Percentiles rank a stretch among this genome's conserved stretches.
These are phyloP conservation scores for Scarus forsteni DNA, from an alignment of 2,797 vertebrate genomes.

Conservation along the genomic window DNA sequence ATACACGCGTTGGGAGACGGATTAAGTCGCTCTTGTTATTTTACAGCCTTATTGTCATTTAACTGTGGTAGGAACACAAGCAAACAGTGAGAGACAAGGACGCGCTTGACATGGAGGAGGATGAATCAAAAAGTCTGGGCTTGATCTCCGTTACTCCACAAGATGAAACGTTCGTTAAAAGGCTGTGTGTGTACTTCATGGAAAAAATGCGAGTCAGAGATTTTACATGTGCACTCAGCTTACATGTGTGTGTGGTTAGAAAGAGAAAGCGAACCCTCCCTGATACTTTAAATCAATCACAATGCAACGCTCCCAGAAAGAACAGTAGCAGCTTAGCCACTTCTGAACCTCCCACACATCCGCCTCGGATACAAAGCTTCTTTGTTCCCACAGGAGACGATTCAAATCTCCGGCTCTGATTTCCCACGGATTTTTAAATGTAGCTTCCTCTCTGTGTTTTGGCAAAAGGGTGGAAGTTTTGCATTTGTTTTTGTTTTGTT, in stretches of 20 bases:
- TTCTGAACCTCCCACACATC: constrained; percentile 75
- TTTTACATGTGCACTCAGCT: constrained; percentile 29
- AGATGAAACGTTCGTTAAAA: constrained; percentile 27
- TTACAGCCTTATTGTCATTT: constrained; percentile 8
- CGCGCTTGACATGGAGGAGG: constrained; percentile 20
- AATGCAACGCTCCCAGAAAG: constrained; percentile 53
- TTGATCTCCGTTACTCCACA: constrained; percentile 34
- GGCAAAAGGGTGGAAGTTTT: constrained; percentile 18
- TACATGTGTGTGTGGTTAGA: constrained; percentile 6
- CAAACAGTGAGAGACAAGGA: constrained; percentile 17
- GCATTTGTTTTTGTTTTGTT: constrained; percentile 20
- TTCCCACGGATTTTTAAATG: constrained; percentile 70
- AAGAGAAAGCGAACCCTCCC: constrained; percentile 39
- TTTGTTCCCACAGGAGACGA: constrained; percentile 76
- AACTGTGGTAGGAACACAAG: background rate
- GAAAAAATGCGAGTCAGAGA: constrained; percentile 9
- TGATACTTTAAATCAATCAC: constrained; percentile 64
- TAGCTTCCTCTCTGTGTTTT: constrained; percentile 40
- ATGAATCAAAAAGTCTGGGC: constrained; percentile 31
- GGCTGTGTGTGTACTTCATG: constrained; percentile 7
- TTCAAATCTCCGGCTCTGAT: constrained; percentile 68
- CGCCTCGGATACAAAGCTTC: constrained; percentile 68
- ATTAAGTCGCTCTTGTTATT: constrained; percentile 1
- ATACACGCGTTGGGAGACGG: constrained; percentile 3
- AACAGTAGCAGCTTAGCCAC: constrained; percentile 73